phyloP scores from a whole-genome alignment of 2,888 invertebrate species.

The Melinaea menophilus region DNA sequence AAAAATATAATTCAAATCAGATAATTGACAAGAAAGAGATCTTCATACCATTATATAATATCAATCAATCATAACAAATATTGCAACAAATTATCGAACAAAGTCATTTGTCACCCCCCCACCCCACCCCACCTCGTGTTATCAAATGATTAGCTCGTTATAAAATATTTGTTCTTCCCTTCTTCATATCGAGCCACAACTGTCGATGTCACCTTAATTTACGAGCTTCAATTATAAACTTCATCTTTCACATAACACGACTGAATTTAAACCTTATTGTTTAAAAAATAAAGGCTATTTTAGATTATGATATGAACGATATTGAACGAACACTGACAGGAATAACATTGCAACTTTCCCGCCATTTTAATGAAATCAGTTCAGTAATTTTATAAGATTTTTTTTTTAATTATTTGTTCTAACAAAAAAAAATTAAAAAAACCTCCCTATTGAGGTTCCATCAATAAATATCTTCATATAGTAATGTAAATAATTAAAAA shows the following conservation, averaged over 20 bases:
- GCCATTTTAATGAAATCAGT: conserved; percentile 13
- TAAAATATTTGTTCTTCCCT: conserved; percentile 70
- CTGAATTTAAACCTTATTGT: conserved; percentile 12
- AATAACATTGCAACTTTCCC: conserved; percentile 5
- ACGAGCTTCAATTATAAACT: conserved; percentile 77
- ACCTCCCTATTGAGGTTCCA: too few relatives aligned
- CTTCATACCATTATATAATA: conserved; percentile 5
- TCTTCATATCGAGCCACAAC: conserved; percentile 62
- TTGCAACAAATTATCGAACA: conserved; percentile 48
- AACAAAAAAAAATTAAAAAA: conserved; percentile 4
- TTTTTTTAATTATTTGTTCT: too few relatives aligned
- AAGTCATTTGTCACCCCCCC: conserved; percentile 50
- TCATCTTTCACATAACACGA: conserved; percentile 42
- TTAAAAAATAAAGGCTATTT: background rate
- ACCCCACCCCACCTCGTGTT: conserved; percentile 37
- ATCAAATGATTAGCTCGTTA: conserved; percentile 74
- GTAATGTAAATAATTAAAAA: too few relatives aligned
- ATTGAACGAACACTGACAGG: too few relatives aligned
- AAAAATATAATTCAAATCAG: too few relatives aligned
- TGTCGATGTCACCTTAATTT: conserved; percentile 79
- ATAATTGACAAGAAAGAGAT: too few relatives aligned
- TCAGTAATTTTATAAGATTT: too few relatives aligned
- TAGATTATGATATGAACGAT: background rate
- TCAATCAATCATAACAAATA: conserved; percentile 51
- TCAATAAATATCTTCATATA: too few relatives aligned